Evolutionary conservation across 2,888 invertebrate species (phyloP).

Genomic region (Hybos culiciformis): DNA sequence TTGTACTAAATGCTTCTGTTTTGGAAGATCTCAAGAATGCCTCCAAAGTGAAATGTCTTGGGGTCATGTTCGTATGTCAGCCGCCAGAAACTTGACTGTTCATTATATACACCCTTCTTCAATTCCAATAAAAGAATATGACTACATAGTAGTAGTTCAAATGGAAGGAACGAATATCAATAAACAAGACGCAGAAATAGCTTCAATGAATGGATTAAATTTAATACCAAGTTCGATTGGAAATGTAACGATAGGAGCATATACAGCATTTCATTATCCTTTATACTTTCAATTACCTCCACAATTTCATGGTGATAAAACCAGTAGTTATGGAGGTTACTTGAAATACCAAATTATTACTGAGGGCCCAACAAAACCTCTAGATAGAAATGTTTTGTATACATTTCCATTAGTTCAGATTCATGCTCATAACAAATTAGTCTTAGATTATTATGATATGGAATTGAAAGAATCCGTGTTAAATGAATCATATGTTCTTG

Average conservation of each 20-base stretch:
- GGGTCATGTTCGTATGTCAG: slow-evolving; percentile 57
- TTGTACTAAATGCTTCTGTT: slow-evolving; percentile 94
- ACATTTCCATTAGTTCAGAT: slow-evolving; percentile 71
- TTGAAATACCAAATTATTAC: slow-evolving; percentile 64
- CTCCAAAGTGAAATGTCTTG: slow-evolving; percentile 69
- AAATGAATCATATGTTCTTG: slow-evolving; percentile 42
- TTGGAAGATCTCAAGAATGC: slow-evolving; percentile 70
- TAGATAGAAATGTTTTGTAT: slow-evolving; percentile 42
- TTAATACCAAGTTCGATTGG: slow-evolving; percentile 46
- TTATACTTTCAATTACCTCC: slow-evolving; percentile 47
- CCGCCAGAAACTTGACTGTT: slow-evolving; percentile 39
- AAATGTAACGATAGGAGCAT: slow-evolving; percentile 34
- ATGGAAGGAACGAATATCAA: slow-evolving; percentile 29
- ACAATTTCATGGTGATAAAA: slow-evolving; percentile 72
- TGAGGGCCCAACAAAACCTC: slow-evolving; percentile 43
- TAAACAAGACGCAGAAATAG: slow-evolving; percentile 37
- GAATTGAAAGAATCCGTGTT: slow-evolving; percentile 32
- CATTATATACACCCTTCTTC: slow-evolving; percentile 27
- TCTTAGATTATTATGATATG: slow-evolving; percentile 57
- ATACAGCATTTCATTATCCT: slow-evolving; percentile 29
- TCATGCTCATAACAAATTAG: slow-evolving; percentile 56
- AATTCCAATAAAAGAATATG: slow-evolving; percentile 27
- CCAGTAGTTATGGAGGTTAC: slow-evolving; percentile 82
- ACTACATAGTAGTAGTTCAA: slow-evolving; percentile 34
- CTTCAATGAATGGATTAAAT: slow-evolving; percentile 44